Evolutionary conservation across 1,140 invertebrate species (phyloP).

Genomic region (Diploscapter pachys): DNA sequence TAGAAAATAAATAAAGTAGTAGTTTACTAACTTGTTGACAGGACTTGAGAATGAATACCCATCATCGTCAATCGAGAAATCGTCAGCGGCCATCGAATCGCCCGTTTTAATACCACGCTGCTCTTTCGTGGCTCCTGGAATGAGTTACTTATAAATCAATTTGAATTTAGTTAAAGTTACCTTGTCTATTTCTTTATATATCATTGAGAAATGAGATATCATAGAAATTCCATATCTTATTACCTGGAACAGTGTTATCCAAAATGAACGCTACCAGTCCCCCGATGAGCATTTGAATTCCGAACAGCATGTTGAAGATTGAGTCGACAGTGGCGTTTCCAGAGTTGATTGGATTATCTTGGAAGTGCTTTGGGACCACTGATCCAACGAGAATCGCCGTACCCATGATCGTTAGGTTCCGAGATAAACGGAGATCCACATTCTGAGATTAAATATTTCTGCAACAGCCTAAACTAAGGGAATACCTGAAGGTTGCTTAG

Average conservation of each 20-base stretch:
- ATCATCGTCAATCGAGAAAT: too few species aligned
- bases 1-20: too few species aligned
- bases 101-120: too few species aligned
- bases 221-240: too few species aligned
- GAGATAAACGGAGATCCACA: slow-evolving; percentile 35
- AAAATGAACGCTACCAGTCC: slow-evolving; percentile 21
- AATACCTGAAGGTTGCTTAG: slow-evolving; percentile 35
- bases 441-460: slow-evolving; percentile 26
- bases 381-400: slow-evolving; percentile 28
- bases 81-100: too few species aligned
- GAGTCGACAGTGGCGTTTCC: slow-evolving; percentile 24
- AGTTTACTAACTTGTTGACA: too few species aligned
- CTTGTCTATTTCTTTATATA: too few species aligned
- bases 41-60: too few species aligned
- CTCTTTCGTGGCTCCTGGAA: too few species aligned
- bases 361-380: slow-evolving; percentile 25
- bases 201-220: too few species aligned
- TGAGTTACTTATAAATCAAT: too few species aligned
- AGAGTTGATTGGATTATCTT: slow-evolving; percentile 31
- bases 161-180: too few species aligned
- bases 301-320: slow-evolving; percentile 24
- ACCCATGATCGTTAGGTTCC: slow-evolving; percentile 40
- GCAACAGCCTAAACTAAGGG: background rate
- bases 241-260: slow-evolving; percentile 21
- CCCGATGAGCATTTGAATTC: slow-evolving; percentile 30